Base-by-base conservation (phyloP, 2,797 vertebrate species). In the Sebastes elongatus region DNA sequence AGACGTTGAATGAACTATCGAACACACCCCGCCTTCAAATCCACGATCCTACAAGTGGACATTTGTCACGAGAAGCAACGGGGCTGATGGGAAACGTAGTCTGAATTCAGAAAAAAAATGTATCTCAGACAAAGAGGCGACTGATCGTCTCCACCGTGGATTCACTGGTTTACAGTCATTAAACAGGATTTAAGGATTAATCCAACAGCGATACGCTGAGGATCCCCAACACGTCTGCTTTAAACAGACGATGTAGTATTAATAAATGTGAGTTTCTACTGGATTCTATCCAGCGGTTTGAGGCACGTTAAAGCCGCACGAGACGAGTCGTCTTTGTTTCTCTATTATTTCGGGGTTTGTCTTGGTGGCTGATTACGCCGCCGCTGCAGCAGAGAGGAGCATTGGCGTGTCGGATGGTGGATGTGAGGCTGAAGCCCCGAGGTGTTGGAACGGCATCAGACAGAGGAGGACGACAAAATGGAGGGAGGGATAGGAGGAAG, bases 381-480 rank as follows among this genome's bases (percentile, higher is more conserved):
- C 84, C 11, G 16, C 86, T 56, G 85, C 84, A 23, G 74, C 74
- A 69, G 79, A 80, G 75, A 85, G 72, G 3, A 76, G 62, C 74
- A n/a, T 69, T 56, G 73, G 81, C 20, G 66, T 33, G 76, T 33
- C 55, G 84, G 83, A 77, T 71, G 83, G 64, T 74, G 79, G 78
- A 87, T 90, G 79, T 74, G 88, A 86, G 85, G 80, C 78, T 88
- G 89, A 78, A 89, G 83, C 89, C 88, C 81, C 6, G 80, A 86
- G 87, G 86, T 83, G 81, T 62, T 89, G 88, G 88, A 92, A 78
- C 84, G 33, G 80, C 82, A 90, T 90, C 91, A 92, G 83, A 92
- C 77, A 65, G 89, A 88, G 78, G 81, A 90, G 62, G 81, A 91
- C 18, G 85, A 93, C 90, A 92, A 94, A 92, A 93, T 93, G 92